Conservation (phyloP, 2,113 vertebrate genomes). For the Indicator indicator region DNA sequence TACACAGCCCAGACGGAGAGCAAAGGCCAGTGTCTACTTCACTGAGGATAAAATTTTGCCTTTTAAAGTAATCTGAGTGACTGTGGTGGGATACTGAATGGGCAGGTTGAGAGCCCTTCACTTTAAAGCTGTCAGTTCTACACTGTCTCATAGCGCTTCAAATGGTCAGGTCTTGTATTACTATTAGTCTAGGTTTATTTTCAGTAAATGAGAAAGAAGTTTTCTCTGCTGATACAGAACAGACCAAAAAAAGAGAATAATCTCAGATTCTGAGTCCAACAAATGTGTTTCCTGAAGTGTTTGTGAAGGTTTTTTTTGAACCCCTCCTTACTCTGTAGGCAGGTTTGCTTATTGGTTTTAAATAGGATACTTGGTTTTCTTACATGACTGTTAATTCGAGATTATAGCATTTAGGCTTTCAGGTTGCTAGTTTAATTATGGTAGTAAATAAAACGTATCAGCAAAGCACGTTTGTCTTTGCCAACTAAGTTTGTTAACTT, state of each 20-base stretch:
- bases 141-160: not conserved
- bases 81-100: not conserved
- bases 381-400: not conserved
- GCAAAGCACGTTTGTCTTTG: not conserved
- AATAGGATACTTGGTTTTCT: not conserved
- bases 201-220: not conserved
- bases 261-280: not conserved
- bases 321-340: not conserved
- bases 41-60: not conserved
- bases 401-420: constrained; percentile 7
- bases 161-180: not conserved
- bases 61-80: not conserved
- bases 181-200: not conserved
- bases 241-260: not conserved
- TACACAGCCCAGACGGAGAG: not conserved
- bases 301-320: not conserved
- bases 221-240: not conserved
- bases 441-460: not conserved
- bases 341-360: not conserved
- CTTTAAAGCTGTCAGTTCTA: not conserved
- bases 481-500: not conserved
- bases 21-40: not conserved
- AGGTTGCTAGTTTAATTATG: not conserved
- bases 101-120: not conserved
- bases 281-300: not conserved